These are phyloP conservation scores for Eupithecia subfuscata DNA, from an alignment of 2,888 invertebrate genomes.

Conservation along the genomic window DNA sequence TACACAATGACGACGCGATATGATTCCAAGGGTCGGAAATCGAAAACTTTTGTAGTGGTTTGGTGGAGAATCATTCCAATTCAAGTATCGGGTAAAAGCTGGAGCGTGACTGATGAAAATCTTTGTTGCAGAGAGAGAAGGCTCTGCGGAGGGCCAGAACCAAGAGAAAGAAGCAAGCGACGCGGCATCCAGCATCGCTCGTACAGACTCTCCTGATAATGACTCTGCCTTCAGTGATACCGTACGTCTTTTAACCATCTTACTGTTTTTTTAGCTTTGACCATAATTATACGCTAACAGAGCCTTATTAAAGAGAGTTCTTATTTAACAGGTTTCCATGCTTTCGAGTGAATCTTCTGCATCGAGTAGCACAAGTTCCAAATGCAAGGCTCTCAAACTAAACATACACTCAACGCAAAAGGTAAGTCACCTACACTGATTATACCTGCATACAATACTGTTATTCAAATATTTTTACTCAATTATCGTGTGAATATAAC, in stretches of 20 bases:
- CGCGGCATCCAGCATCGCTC: constrained; percentile 70
- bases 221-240: constrained; percentile 99
- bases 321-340: constrained; percentile 87
- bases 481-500: constrained; percentile 3
- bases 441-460: constrained; percentile 1
- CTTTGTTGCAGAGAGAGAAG: constrained; percentile 52
- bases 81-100: background rate
- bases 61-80: background rate
- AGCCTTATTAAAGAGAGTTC: constrained; percentile 2
- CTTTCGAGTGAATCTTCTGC: constrained; percentile 96
- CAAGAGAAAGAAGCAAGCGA: constrained; percentile 70
- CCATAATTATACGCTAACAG: background rate
- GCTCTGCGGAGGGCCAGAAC: constrained; percentile 55
- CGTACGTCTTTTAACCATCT: constrained; percentile 85
- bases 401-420: constrained; percentile 72
- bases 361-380: constrained; percentile 91
- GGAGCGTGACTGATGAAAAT: background rate
- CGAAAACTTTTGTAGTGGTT: constrained; percentile 8
- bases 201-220: constrained; percentile 97
- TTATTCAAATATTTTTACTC: constrained; percentile 16
- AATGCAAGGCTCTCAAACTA: constrained; percentile 75
- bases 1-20: background rate
- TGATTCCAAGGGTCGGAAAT: constrained; percentile 10
- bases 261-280: background rate
- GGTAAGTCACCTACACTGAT: constrained; percentile 51